Evolutionary conservation across 2,888 invertebrate species (phyloP).

Genomic region (Apodemia mormo): DNA sequence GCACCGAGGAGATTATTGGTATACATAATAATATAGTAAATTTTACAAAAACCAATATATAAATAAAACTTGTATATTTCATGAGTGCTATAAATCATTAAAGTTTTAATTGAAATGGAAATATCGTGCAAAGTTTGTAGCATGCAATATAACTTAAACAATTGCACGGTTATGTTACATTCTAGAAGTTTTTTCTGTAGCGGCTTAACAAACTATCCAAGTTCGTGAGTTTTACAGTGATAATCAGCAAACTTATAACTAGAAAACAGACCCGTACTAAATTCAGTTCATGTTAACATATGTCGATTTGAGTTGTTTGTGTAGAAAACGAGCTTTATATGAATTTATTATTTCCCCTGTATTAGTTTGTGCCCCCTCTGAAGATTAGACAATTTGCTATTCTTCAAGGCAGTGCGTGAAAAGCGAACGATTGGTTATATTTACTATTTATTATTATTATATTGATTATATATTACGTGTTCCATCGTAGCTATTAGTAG

Average conservation of each 20-base stretch:
- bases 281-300: background rate
- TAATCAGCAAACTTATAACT: background rate
- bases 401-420: no score
- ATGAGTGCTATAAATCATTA: conserved; percentile 36
- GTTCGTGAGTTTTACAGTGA: background rate
- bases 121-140: conserved; percentile 9
- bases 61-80: background rate
- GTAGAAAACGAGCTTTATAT: no score
- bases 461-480: no score
- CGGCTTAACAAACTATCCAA: conserved; percentile 3
- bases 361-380: no score
- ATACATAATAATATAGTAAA: background rate
- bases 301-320: background rate
- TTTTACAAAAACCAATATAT: background rate
- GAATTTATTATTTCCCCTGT: no score
- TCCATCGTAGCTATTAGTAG: no score
- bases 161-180: conserved; percentile 13
- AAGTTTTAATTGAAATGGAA: conserved; percentile 40
- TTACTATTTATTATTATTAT: no score
- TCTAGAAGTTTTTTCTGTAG: background rate
- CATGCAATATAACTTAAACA: conserved; percentile 19
- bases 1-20: no score
- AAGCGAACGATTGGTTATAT: no score
- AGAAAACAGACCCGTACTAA: background rate
- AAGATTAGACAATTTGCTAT: no score